phyloP scores from a whole-genome alignment of 2,797 vertebrate genomes.

The Gadopsis marmoratus region DNA sequence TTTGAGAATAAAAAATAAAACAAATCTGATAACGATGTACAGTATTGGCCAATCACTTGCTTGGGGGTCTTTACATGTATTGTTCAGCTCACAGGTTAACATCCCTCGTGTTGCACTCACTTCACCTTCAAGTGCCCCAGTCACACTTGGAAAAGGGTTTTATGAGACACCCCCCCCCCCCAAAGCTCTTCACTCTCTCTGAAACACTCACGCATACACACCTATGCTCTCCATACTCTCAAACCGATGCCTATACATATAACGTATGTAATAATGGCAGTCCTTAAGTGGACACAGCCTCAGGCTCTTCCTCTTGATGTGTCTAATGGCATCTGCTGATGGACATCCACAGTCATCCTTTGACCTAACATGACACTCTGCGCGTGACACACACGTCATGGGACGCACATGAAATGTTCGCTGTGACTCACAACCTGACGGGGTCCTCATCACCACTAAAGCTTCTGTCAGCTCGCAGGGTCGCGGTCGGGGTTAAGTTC shows the following conservation, averaged over 20 bases:
- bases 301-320: conserved; percentile 60
- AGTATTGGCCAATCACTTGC: background rate
- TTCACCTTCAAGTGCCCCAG: conserved; percentile 76
- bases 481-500: conserved; percentile 68
- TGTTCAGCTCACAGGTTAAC: conserved; percentile 50
- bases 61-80: conserved; percentile 41
- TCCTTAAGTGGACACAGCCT: conserved; percentile 68
- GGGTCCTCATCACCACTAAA: conserved; percentile 16
- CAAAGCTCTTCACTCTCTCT: conserved; percentile 4
- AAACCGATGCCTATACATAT: conserved; percentile 41
- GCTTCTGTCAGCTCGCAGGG: conserved; percentile 40
- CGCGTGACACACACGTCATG: conserved; percentile 20
- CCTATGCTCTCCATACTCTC: conserved; percentile 16
- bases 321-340: conserved; percentile 74
- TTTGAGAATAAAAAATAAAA: background rate
- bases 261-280: conserved; percentile 46
- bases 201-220: conserved; percentile 16
- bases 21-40: background rate
- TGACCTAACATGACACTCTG: conserved; percentile 43
- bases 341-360: conserved; percentile 68
- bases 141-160: conserved; percentile 64
- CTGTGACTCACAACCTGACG: conserved; percentile 23
- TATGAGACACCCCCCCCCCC: conserved; percentile 34
- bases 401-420: conserved; percentile 26
- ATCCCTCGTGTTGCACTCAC: conserved; percentile 66